Conservation (phyloP, 1,140 invertebrate species). For the Drosophila melanica region DNA sequence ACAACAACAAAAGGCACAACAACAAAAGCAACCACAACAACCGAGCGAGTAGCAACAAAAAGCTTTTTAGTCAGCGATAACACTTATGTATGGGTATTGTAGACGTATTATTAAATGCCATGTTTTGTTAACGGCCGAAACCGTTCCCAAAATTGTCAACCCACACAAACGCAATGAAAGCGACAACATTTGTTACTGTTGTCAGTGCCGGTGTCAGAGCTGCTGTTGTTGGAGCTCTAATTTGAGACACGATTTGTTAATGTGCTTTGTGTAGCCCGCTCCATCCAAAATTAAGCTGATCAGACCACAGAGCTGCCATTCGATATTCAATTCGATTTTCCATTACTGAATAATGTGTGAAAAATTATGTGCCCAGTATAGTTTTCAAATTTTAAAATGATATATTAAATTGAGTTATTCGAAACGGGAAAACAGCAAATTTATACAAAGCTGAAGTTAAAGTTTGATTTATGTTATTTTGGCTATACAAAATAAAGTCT, state of each 20-base stretch:
- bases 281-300: constrained; percentile 22
- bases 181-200: constrained; percentile 64
- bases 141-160: constrained; percentile 81
- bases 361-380: too few species aligned
- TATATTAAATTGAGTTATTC: too few species aligned
- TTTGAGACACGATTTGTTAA: constrained; percentile 72
- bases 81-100: constrained; percentile 76
- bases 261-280: constrained; percentile 64
- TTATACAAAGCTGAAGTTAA: too few species aligned
- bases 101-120: constrained; percentile 81
- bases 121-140: constrained; percentile 79
- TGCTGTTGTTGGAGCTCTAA: constrained; percentile 60
- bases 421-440: too few species aligned
- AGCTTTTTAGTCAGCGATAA: constrained; percentile 81
- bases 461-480: too few species aligned
- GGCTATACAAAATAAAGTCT: too few species aligned
- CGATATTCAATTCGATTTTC: too few species aligned
- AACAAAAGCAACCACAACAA: constrained; percentile 29
- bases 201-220: constrained; percentile 52
- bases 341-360: too few species aligned
- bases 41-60: constrained; percentile 70
- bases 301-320: constrained; percentile 2
- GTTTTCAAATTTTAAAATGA: too few species aligned
- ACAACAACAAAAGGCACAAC: constrained; percentile 1
- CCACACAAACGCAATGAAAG: constrained; percentile 51